Conservation (phyloP, 2,797 vertebrate genomes). For the Gallinago nigripennis region DNA sequence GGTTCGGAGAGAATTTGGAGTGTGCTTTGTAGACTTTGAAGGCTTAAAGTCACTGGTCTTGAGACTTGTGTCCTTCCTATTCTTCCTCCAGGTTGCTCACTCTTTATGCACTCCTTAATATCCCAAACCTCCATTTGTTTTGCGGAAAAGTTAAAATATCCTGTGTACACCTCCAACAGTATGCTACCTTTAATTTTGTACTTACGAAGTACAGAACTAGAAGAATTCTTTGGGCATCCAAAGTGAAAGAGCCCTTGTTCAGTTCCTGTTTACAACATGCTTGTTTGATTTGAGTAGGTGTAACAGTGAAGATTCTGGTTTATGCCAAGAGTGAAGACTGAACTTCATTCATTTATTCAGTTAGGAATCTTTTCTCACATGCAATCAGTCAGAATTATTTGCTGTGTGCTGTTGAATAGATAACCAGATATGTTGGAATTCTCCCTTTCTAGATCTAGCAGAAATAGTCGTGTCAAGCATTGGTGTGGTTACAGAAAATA, state of each 20-base stretch:
- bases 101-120: neutral
- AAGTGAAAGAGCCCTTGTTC: neutral
- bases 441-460: neutral
- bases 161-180: neutral
- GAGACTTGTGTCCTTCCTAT: neutral
- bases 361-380: neutral
- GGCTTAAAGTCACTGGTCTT: neutral
- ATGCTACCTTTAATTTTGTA: neutral
- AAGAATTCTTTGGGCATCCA: neutral
- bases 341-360: neutral
- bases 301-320: neutral
- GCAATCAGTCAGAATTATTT: neutral
- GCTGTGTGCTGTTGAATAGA: neutral
- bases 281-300: neutral
- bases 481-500: neutral
- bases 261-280: neutral
- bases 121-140: neutral
- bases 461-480: neutral
- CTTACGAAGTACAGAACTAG: neutral
- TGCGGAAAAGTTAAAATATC: neutral
- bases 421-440: neutral
- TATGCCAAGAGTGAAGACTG: neutral
- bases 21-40: neutral
- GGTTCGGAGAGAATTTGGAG: neutral
- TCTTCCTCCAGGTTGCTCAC: accelerated